These are phyloP conservation scores for Chondrosia reniformis DNA, from an alignment of 37 sponge, comb jelly and placozoan species.

Conservation along the genomic window DNA sequence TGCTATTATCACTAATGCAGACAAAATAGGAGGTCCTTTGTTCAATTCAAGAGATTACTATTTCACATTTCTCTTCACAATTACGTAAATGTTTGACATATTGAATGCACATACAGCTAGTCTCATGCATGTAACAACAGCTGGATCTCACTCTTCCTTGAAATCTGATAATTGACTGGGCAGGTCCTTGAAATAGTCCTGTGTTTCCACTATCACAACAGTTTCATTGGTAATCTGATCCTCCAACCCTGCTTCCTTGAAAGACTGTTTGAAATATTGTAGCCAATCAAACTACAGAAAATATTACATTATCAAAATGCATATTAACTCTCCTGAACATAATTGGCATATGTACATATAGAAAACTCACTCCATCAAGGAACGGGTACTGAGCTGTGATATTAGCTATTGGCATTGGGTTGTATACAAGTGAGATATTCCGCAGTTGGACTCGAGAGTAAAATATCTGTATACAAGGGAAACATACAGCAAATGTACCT, in stretches of 20 bases:
- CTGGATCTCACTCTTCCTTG: slow-evolving; percentile 11
- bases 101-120: too few relatives aligned
- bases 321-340: background rate
- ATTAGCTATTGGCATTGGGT: slow-evolving; percentile 8
- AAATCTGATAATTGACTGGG: background rate
- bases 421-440: slow-evolving; percentile 30
- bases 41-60: too few relatives aligned
- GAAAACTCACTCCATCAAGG: background rate
- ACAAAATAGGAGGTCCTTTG: too few relatives aligned
- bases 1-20: too few relatives aligned
- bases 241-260: background rate
- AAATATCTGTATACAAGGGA: slow-evolving; percentile 31
- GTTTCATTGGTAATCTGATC: background rate
- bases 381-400: background rate
- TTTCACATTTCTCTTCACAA: too few relatives aligned
- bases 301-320: too few relatives aligned
- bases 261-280: background rate
- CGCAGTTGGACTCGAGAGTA: slow-evolving; percentile 31
- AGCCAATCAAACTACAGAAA: slow-evolving; percentile 49
- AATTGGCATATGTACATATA: background rate
- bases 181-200: background rate
- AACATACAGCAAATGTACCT: background rate
- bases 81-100: too few relatives aligned
- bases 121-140: background rate
- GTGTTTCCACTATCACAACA: slow-evolving; percentile 9